Base-by-base conservation (phyloP, 1,140 invertebrate genomes). In the Penaeus indicus region DNA sequence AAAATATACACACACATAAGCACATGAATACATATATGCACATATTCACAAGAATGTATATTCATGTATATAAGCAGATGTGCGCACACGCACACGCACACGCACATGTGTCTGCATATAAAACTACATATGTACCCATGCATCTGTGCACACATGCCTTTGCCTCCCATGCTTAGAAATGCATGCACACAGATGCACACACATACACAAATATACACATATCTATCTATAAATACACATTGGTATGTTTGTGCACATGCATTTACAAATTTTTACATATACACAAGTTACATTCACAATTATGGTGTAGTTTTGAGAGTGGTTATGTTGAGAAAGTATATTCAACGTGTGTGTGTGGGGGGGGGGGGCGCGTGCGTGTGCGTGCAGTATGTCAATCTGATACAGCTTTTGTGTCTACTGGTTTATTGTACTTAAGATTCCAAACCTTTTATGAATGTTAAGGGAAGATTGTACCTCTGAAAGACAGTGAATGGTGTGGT, bases 141-240 rank as follows among this genome's bases (percentile, higher is more conserved):
- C 25, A 11, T 38, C 5, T 25, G 11, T 22, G 38, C 5, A 25
- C 21, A 75, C 25, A 75, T 18, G n/a, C 11, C 5, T 25, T 7
- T 25, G 32, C 69, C 1, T 72, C 16, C 11, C 54, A 54, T 54
- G 2, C 54, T 18, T 22, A 22, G 25, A 75, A 7, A 25, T 75
- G 25, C 38, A 75, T 75, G 38, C 38, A 75, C n/a, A 75, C 38
- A 75, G 19, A 75, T 18, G 21, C n/a, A 75, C 27, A 19, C n/a
- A 32, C 21, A 75, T 75, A 75, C 21, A 18, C 27, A 69, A n/a
- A 4, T 69, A 69, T 69, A 69, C 27, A 69, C 27, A 69, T 69
- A 69, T 69, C 22, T 69, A 69, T 69, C 22, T 69, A 22, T 72
- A 25, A 25, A 72, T 72, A 72, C 32, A 72, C 32, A 72, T n/a